Conservation (phyloP, 2,113 vertebrate genomes). For the Gambusia affinis region DNA sequence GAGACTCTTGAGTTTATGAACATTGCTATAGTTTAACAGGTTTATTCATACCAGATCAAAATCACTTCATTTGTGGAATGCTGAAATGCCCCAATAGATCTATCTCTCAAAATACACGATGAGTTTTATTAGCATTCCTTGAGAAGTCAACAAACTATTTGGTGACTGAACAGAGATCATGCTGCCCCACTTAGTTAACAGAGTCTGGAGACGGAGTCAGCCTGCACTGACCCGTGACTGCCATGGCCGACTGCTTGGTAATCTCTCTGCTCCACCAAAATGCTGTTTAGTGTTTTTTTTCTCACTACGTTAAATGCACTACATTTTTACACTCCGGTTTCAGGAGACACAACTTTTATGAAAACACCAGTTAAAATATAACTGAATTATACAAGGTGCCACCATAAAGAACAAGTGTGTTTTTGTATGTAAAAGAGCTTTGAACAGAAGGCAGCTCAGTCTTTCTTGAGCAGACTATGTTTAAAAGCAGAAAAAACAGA, state of each 20-base stretch:
- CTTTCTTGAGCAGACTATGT: slow-evolving; percentile 10
- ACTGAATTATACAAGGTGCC: background rate
- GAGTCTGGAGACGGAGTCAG: slow-evolving; percentile 48
- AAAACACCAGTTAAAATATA: background rate
- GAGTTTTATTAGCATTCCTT: slow-evolving; percentile 52
- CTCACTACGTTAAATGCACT: slow-evolving; percentile 44
- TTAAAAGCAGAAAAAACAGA: slow-evolving; percentile 51
- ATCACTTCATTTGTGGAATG: background rate
- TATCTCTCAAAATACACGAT: slow-evolving; percentile 17
- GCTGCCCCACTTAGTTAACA: slow-evolving; percentile 56
- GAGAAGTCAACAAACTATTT: slow-evolving; percentile 43
- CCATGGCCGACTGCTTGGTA: slow-evolving; percentile 38
- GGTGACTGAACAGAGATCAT: slow-evolving; percentile 53
- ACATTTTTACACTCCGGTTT: background rate
- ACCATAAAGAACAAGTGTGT: slow-evolving; percentile 9
- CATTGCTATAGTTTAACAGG: too few relatives aligned
- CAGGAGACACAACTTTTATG: background rate
- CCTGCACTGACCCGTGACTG: slow-evolving; percentile 58
- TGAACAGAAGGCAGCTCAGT: slow-evolving; percentile 9
- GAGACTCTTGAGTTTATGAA: too few relatives aligned
- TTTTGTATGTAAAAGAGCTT: background rate
- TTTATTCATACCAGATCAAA: background rate
- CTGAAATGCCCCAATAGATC: background rate
- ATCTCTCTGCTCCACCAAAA: slow-evolving; percentile 35
- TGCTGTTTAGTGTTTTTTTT: slow-evolving; percentile 7